Conservation (phyloP, 37 sponge, comb jelly and placozoan genomes). For the Amphimedon queenslandica region DNA sequence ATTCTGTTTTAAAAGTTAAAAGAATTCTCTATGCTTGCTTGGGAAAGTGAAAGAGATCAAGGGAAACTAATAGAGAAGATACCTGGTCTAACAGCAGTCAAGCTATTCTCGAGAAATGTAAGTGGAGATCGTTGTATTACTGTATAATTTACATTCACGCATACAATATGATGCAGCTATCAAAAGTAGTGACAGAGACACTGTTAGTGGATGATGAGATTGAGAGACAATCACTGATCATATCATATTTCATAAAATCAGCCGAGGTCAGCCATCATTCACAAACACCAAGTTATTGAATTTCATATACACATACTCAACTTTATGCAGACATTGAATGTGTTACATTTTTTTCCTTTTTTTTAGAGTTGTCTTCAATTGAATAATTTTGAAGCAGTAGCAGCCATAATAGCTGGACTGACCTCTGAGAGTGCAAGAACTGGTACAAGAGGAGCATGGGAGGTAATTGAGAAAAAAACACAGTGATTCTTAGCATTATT, state of each 20-base stretch:
- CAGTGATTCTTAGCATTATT: not conserved
- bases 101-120: not conserved
- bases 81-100: not conserved
- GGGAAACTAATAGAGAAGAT: not conserved
- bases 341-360: not conserved
- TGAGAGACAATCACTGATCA: slow-evolving; percentile 42
- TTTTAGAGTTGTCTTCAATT: slow-evolving; percentile 59
- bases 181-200: slow-evolving; percentile 20
- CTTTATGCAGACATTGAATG: not conserved
- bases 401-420: slow-evolving; percentile 47
- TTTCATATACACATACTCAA: not conserved
- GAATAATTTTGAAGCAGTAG: slow-evolving; percentile 67
- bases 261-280: slow-evolving; percentile 79
- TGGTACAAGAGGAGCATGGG: slow-evolving; percentile 13
- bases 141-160: not conserved
- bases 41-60: not conserved
- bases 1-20: not conserved
- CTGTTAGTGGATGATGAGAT: slow-evolving; percentile 23
- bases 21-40: not conserved
- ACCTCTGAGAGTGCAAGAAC: slow-evolving; percentile 3
- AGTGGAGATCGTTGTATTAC: not conserved
- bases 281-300: no score
- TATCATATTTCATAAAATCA: slow-evolving; percentile 71
- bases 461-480: slow-evolving; percentile 15
- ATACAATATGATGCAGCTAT: not conserved